Percentiles rank a stretch among this genome's conserved stretches.
Evolutionary conservation across 2,113 vertebrate species (phyloP).

Genomic region (Tachuris rubrigastra): DNA sequence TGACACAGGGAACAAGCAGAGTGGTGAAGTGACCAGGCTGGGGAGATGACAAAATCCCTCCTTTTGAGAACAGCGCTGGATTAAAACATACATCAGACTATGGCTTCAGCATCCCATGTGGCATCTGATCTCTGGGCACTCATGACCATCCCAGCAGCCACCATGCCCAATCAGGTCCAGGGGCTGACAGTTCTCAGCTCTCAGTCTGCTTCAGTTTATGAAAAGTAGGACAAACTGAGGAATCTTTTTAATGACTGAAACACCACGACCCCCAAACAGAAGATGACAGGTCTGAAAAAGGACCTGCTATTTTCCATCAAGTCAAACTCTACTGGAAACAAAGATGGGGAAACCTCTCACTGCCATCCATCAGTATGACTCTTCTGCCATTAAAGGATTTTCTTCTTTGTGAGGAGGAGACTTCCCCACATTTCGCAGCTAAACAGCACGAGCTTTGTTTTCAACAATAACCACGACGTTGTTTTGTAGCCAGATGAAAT

Average conservation of each 20-base stretch:
- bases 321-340: neutral
- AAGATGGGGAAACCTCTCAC: neutral
- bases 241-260: neutral
- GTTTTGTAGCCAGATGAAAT: neutral
- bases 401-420: neutral
- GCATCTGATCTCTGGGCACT: neutral
- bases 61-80: neutral
- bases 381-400: neutral
- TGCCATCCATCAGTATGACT: neutral
- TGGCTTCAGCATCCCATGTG: neutral
- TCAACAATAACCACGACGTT: neutral
- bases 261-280: neutral
- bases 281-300: neutral
- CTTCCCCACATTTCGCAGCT: neutral
- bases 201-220: neutral
- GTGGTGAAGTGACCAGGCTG: neutral
- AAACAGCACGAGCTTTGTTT: neutral
- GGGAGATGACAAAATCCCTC: neutral
- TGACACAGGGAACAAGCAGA: neutral
- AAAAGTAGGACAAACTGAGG: neutral
- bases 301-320: neutral
- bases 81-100: neutral
- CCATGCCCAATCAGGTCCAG: rapidly evolving
- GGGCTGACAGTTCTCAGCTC: neutral
- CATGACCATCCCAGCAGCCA: neutral